Evolutionary conservation across 53 echinoderm and acorn worm genomes (phyloP).

Genomic region (Holothuria leucospilota): DNA sequence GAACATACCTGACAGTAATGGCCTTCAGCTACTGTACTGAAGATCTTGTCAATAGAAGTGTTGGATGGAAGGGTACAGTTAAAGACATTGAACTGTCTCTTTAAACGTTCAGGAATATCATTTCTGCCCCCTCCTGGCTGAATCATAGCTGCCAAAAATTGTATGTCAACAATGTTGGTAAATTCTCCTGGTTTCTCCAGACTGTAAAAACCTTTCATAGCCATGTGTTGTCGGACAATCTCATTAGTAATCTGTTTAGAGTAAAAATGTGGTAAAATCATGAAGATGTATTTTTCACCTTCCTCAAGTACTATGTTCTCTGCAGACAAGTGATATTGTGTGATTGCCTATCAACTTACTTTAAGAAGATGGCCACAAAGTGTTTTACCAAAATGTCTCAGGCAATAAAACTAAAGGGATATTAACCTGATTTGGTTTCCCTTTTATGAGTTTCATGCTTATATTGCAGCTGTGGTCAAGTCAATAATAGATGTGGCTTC

Average conservation of each 20-base stretch:
- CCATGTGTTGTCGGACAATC: constrained; percentile 98
- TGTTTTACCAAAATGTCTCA: no score
- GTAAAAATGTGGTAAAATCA: background rate
- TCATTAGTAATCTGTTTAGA: constrained; percentile 89
- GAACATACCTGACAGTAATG: constrained; percentile 90
- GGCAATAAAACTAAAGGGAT: no score
- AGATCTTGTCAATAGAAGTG: constrained; percentile 98
- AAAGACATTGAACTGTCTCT: constrained; percentile 97
- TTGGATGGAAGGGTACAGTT: constrained; percentile 96
- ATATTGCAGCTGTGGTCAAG: no score
- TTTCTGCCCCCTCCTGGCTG: constrained; percentile 99
- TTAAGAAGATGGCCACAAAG: no score
- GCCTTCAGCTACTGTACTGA: constrained; percentile 82
- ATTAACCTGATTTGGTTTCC: no score
- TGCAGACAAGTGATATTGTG: no score
- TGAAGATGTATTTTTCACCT: background rate
- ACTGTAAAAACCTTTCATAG: constrained; percentile 91
- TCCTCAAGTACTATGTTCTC: background rate
- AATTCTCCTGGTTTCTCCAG: constrained; percentile 99
- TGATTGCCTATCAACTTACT: no score
- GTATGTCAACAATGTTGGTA: constrained; percentile 99
- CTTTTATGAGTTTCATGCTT: no score
- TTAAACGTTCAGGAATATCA: constrained; percentile 98
- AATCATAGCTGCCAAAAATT: constrained; percentile 99
- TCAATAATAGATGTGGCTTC: no score